Evolutionary conservation across 2,888 invertebrate species (phyloP).

Genomic region (Elegia similella): DNA sequence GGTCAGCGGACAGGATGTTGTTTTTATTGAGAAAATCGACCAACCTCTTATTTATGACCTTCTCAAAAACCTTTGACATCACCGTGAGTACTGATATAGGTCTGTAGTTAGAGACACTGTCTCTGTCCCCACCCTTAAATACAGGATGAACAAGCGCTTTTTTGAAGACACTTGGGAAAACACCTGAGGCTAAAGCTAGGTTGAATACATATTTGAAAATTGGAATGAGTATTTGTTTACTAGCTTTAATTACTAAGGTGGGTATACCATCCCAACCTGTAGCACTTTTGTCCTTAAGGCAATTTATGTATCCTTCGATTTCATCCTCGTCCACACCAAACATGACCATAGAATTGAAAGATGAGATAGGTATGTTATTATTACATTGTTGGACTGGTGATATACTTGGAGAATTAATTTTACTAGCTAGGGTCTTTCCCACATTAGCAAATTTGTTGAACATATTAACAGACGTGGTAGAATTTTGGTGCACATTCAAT

Average conservation of each 20-base stretch:
- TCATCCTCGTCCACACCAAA: no score
- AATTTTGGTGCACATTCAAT: neutral
- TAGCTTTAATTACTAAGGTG: no score
- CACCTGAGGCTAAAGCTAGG: neutral
- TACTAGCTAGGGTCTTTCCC: neutral
- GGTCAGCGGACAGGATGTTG: neutral
- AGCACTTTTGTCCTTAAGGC: no score
- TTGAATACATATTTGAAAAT: neutral
- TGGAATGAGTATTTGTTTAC: neutral
- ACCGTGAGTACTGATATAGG: no score
- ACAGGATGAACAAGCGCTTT: neutral
- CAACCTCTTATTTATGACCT: neutral
- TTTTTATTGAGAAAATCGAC: neutral
- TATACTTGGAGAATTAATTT: neutral
- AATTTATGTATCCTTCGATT: no score
- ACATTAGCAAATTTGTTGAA: neutral
- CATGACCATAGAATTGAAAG: no score
- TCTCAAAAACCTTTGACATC: neutral
- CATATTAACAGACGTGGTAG: neutral
- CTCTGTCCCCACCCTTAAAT: neutral
- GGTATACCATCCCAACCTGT: no score
- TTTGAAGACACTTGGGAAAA: neutral
- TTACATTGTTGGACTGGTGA: neutral
- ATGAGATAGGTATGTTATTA: neutral
- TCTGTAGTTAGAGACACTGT: no score